Conservation (phyloP, 1,140 invertebrate genomes). For the Bombus huntii region DNA sequence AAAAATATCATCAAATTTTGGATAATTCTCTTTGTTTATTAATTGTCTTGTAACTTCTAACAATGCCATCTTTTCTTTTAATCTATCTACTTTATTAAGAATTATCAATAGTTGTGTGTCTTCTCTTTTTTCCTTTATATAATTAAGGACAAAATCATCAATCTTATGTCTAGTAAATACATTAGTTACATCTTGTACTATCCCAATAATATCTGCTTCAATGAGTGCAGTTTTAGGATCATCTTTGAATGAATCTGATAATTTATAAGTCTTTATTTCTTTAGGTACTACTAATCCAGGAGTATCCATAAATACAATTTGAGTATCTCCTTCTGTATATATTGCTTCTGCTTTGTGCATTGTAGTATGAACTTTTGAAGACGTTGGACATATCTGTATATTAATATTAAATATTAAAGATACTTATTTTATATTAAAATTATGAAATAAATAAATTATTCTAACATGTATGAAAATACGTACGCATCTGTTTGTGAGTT, state of each 20-base stretch:
- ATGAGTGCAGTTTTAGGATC: constrained; percentile 87
- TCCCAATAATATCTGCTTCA: constrained; percentile 91
- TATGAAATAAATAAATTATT: background rate
- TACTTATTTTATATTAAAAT: background rate
- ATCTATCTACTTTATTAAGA: constrained; percentile 94
- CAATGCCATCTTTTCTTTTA: constrained; percentile 90
- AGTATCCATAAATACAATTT: constrained; percentile 95
- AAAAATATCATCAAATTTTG: constrained; percentile 92
- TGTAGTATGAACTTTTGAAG: constrained; percentile 96
- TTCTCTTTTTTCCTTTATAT: constrained; percentile 85
- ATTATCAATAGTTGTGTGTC: constrained; percentile 89
- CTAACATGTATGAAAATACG: constrained; percentile 55
- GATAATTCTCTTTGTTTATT: constrained; percentile 88
- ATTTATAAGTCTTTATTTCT: constrained; percentile 87
- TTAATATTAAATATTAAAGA: background rate
- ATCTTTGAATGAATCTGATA: constrained; percentile 86
- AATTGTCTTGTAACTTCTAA: constrained; percentile 87
- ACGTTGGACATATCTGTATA: constrained; percentile 91
- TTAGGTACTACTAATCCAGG: constrained; percentile 89
- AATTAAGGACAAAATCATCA: constrained; percentile 87
- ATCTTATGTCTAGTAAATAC: constrained; percentile 86
- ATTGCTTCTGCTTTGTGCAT: constrained; percentile 88
- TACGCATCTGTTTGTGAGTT: constrained; percentile 90
- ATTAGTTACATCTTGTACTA: constrained; percentile 93
- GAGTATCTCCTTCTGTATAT: constrained; percentile 88